phyloP scores from a whole-genome alignment of 2,797 vertebrate genomes.

The Enteromius mattozi region DNA sequence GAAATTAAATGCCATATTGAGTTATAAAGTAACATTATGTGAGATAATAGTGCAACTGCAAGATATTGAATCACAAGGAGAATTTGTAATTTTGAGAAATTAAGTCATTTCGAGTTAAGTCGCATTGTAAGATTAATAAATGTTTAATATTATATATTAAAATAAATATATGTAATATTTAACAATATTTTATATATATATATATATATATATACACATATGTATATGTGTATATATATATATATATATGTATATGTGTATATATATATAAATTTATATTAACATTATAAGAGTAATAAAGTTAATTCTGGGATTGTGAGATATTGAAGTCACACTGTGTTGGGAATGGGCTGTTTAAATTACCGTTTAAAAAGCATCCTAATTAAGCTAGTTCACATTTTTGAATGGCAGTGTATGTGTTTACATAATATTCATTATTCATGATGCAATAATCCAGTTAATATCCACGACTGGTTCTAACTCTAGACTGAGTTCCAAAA shows the following conservation, averaged over 20 bases:
- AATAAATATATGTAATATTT: too few relatives aligned
- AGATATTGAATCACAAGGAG: too few relatives aligned
- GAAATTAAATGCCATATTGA: neutral
- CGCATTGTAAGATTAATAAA: neutral
- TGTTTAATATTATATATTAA: too few relatives aligned
- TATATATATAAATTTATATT: too few relatives aligned
- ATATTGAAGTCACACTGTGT: neutral
- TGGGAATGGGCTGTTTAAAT: too few relatives aligned
- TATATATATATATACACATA: too few relatives aligned
- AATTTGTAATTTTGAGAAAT: neutral
- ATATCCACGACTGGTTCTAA: neutral
- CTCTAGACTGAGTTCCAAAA: neutral
- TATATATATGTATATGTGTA: too few relatives aligned
- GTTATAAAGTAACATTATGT: too few relatives aligned
- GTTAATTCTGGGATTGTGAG: neutral
- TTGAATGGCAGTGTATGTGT: neutral
- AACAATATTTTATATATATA: too few relatives aligned
- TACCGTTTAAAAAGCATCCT: neutral
- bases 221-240: too few relatives aligned
- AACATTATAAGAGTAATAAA: neutral
- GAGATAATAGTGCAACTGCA: too few relatives aligned
- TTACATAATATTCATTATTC: conserved; percentile 11
- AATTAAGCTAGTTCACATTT: neutral
- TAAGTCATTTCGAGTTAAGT: neutral
- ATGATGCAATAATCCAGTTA: neutral